These are phyloP conservation scores for Amblyraja radiata DNA, from an alignment of 2,797 vertebrate genomes.

Conservation along the genomic window DNA sequence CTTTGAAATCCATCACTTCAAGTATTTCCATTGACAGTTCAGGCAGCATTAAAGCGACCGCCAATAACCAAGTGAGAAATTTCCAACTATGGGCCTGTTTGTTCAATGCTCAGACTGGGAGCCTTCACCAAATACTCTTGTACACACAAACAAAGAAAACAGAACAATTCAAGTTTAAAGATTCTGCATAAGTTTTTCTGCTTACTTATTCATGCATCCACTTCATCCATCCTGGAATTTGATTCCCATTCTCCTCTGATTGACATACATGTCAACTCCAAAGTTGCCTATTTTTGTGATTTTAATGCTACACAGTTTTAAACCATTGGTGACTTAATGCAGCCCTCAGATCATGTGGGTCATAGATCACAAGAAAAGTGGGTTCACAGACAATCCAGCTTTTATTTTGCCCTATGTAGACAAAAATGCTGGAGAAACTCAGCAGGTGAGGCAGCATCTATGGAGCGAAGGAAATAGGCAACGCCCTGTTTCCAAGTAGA, in stretches of 20 bases:
- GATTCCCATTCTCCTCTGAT: background rate
- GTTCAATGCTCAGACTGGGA: background rate
- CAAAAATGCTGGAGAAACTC: no score
- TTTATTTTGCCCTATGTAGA: background rate
- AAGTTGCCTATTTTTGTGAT: background rate
- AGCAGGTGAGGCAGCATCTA: no score
- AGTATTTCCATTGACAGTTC: background rate
- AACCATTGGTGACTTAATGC: background rate
- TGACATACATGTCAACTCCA: background rate
- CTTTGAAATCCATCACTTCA: background rate
- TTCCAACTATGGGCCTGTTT: background rate
- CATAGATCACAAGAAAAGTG: background rate
- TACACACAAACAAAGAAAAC: background rate
- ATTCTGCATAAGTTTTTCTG: background rate
- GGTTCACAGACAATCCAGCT: background rate
- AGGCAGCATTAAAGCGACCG: background rate
- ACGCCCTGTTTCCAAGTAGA: background rate
- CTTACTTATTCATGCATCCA: background rate
- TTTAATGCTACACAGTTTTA: background rate
- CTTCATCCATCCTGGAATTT: no score
- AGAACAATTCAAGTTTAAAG: background rate
- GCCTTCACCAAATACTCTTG: background rate
- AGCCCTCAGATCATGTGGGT: background rate
- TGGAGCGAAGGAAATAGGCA: no score
- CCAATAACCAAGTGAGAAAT: background rate